phyloP scores from a whole-genome alignment of 2,113 vertebrate species.

The Neogale vison region DNA sequence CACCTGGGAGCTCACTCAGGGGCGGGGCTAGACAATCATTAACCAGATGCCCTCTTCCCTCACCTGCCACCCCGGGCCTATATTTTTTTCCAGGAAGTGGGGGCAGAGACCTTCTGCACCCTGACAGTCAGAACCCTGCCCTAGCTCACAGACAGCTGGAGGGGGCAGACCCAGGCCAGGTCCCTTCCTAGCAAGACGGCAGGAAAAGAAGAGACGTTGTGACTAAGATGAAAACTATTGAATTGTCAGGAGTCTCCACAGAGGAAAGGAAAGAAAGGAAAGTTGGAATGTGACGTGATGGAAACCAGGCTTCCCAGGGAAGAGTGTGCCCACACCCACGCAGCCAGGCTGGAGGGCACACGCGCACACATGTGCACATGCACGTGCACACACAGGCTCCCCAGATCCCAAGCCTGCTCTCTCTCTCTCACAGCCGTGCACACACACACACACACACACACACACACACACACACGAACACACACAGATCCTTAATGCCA shows the following conservation, averaged over 20 bases:
- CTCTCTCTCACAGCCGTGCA: neutral
- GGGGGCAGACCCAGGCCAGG: neutral
- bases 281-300: accelerated
- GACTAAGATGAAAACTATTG: neutral
- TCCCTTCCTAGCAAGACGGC: neutral
- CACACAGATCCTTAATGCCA: neutral
- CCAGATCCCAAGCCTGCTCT: neutral
- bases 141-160: neutral
- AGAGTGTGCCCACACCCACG: neutral
- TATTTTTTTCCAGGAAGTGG: neutral
- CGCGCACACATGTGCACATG: neutral
- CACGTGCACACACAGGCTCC: neutral
- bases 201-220: neutral
- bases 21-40: neutral
- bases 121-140: neutral
- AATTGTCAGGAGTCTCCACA: neutral
- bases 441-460: neutral
- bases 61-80: neutral
- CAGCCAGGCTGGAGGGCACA: neutral
- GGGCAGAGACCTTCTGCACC: neutral
- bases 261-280: neutral
- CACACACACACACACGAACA: neutral
- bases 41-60: neutral
- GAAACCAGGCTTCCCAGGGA: neutral
- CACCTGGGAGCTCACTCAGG: neutral